phyloP scores from a whole-genome alignment of 2,888 invertebrate genomes.

The Corythucha ciliata region DNA sequence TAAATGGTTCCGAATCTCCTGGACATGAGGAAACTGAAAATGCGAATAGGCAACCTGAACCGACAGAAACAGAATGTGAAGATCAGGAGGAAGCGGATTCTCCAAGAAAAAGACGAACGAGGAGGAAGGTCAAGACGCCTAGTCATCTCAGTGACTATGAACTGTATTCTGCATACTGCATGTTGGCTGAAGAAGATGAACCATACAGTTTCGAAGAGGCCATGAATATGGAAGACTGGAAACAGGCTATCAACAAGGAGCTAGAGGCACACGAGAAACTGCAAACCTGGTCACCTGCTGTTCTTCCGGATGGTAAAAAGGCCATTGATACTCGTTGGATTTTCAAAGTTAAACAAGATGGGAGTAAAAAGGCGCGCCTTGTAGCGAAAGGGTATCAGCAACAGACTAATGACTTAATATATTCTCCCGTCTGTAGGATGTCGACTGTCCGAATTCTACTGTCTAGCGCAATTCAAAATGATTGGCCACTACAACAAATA shows the following conservation, averaged over 20 bases:
- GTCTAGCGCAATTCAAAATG: background rate
- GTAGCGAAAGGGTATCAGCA: constrained; percentile 26
- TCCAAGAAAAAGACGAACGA: background rate
- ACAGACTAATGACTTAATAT: background rate
- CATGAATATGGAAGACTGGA: constrained; percentile 12
- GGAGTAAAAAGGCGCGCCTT: constrained; percentile 24
- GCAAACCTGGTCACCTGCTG: constrained; percentile 22
- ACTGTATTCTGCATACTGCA: constrained; percentile 24
- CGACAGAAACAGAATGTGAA: background rate
- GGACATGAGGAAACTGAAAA: too few species aligned
- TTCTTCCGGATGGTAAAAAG: constrained; percentile 12
- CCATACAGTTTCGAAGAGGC: constrained; percentile 24
- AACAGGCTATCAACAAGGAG: constrained; percentile 20
- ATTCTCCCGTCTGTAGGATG: constrained; percentile 11
- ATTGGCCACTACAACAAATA: constrained; percentile 7
- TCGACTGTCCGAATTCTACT: constrained; percentile 17
- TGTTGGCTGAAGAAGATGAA: constrained; percentile 11
- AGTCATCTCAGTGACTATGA: constrained; percentile 22
- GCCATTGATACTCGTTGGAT: constrained; percentile 26
- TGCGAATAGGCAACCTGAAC: background rate
- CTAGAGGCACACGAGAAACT: constrained; percentile 25
- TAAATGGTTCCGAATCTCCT: too few species aligned
- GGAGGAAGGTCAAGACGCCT: background rate
- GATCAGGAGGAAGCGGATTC: background rate
- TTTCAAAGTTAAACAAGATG: constrained; percentile 25